Conservation (phyloP, 2,797 vertebrate species). For the Anabacerthia variegaticeps region DNA sequence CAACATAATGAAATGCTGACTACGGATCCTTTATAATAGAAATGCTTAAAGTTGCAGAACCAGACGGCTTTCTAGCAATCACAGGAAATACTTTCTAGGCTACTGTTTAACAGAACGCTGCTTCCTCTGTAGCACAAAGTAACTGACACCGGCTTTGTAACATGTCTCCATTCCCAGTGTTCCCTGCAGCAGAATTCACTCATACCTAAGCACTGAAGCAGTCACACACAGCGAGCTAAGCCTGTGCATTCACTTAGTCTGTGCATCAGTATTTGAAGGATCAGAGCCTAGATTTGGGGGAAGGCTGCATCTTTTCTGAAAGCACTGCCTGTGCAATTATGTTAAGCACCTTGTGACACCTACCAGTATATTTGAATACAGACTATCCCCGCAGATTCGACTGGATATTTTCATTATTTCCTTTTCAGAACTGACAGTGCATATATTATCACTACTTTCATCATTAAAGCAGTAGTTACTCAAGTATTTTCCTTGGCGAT, state of each 20-base stretch:
- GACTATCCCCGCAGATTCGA: not conserved
- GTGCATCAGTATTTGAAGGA: not conserved
- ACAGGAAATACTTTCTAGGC: not conserved
- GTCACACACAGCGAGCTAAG: not conserved
- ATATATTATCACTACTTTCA: too few relatives aligned
- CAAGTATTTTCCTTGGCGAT: rapidly evolving
- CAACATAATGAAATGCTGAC: not conserved
- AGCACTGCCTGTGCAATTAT: not conserved
- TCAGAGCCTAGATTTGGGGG: not conserved
- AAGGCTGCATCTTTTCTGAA: not conserved
- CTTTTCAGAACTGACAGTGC: not conserved
- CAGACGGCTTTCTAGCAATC: not conserved
- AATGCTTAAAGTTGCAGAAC: not conserved
- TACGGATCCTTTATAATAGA: not conserved
- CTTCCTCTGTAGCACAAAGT: not conserved
- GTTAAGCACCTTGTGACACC: not conserved
- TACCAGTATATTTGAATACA: not conserved
- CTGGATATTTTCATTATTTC: not conserved
- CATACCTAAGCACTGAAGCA: not conserved
- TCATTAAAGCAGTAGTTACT: not conserved
- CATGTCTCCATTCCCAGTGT: too few relatives aligned
- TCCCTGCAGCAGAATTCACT: not conserved
- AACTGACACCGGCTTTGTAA: not conserved
- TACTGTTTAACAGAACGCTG: not conserved
- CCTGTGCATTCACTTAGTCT: not conserved